Conservation (phyloP, 1,140 invertebrate species). For the Drosophila lacertosa region DNA sequence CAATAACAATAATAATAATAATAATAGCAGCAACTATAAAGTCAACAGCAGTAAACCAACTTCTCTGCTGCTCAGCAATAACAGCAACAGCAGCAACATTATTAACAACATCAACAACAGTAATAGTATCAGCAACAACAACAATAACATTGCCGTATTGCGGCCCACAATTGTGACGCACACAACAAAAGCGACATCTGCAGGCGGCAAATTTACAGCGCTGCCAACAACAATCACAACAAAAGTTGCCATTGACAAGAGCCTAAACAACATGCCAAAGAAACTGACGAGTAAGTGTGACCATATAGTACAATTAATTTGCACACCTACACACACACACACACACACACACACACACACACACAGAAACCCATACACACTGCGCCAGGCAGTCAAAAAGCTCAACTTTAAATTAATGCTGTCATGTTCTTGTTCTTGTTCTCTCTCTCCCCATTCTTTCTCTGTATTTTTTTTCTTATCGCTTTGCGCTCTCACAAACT, state of each 20-base stretch:
- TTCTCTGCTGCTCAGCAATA: constrained; percentile 26
- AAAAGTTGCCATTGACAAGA: constrained; percentile 61
- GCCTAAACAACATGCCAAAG: constrained; percentile 70
- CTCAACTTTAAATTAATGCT: constrained; percentile 35
- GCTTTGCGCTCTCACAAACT: constrained; percentile 4
- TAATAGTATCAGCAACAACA: constrained; percentile 1
- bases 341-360: background rate
- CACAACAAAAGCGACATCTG: constrained; percentile 27
- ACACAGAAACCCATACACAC: constrained; percentile 13
- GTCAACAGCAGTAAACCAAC: constrained; percentile 14
- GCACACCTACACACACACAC: constrained; percentile 14
- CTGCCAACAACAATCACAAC: constrained; percentile 47
- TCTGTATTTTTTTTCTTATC: constrained; percentile 34
- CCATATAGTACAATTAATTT: constrained; percentile 3
- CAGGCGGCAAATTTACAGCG: constrained; percentile 35
- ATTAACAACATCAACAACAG: constrained; percentile 5
- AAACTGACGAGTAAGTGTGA: constrained; percentile 69
- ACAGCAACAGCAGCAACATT: constrained; percentile 10
- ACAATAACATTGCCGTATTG: constrained; percentile 16
- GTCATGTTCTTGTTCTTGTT: constrained; percentile 41
- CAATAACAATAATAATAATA: constrained; percentile 18
- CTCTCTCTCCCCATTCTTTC: constrained; percentile 16
- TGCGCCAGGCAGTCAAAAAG: constrained; percentile 11
- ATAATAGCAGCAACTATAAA: constrained; percentile 7
- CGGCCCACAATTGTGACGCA: constrained; percentile 38